Conservation (phyloP, 2,888 invertebrate genomes). For the Loripinus fragilis region DNA sequence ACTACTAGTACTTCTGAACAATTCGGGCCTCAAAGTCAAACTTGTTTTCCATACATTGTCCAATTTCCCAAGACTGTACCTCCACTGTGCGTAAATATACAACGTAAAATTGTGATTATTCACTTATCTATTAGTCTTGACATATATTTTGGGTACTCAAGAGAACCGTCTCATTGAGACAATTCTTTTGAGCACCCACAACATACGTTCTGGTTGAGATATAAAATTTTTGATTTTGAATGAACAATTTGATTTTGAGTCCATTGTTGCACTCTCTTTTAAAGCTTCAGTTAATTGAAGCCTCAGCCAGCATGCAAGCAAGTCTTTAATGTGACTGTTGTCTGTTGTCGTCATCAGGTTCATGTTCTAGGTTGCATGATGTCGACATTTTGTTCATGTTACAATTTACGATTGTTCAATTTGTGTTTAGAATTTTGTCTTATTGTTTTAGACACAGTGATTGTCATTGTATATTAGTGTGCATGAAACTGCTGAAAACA, state of each 20-base stretch:
- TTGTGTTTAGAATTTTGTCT: neutral
- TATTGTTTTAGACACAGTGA: neutral
- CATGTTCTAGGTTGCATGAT: conserved; percentile 13
- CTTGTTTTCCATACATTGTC: neutral
- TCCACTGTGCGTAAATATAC: too few species aligned
- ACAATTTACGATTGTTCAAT: neutral
- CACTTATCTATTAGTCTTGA: too few species aligned
- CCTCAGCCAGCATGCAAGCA: conserved; percentile 9
- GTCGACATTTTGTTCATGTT: neutral
- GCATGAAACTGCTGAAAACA: too few species aligned
- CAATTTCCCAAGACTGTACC: too few species aligned
- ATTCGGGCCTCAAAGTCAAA: neutral
- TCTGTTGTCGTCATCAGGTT: neutral
- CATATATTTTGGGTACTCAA: too few species aligned
- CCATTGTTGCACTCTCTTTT: neutral
- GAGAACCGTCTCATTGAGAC: too few species aligned
- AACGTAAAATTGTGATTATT: too few species aligned
- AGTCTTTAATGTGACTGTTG: conserved; percentile 5
- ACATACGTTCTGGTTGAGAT: too few species aligned
- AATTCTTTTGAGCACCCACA: too few species aligned
- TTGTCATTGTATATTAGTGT: conserved; percentile 1
- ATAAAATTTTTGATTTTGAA: too few species aligned
- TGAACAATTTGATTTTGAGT: conserved; percentile 9
- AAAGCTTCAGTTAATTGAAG: conserved; percentile 7
- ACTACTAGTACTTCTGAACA: too few species aligned